These are phyloP conservation scores for Excalfactoria chinensis DNA, from an alignment of 2,113 vertebrate genomes.

Conservation along the genomic window DNA sequence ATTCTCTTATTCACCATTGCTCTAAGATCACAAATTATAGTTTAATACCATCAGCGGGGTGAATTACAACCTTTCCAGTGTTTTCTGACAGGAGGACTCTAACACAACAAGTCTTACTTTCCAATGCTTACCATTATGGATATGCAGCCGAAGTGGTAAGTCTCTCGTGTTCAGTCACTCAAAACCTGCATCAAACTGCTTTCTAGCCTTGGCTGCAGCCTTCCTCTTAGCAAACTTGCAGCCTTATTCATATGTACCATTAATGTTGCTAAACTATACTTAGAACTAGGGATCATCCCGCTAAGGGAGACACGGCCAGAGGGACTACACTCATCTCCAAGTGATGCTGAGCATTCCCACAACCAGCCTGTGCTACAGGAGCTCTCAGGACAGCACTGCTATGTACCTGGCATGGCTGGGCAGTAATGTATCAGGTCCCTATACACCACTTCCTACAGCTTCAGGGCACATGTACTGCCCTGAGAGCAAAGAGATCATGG, in stretches of 20 bases:
- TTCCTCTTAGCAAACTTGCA: background rate
- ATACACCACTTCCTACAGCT: background rate
- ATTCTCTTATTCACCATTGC: background rate
- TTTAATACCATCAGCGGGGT: slow-evolving; percentile 1
- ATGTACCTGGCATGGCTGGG: background rate
- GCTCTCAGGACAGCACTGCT: background rate
- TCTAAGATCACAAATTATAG: background rate
- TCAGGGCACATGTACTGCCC: background rate
- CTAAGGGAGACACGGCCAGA: background rate
- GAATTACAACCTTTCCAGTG: background rate
- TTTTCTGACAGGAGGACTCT: background rate
- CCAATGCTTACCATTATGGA: background rate
- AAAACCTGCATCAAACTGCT: background rate
- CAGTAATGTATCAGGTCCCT: background rate
- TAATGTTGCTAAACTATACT: background rate
- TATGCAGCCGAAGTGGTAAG: background rate
- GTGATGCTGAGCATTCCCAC: background rate
- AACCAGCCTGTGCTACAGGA: background rate
- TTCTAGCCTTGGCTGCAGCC: background rate
- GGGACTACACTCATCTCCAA: background rate
- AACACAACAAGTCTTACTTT: background rate
- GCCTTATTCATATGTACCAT: background rate
- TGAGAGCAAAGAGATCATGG: background rate
- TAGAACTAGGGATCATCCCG: background rate
- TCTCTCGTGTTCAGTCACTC: background rate